These are phyloP conservation scores for Drosophila anomelani DNA, from an alignment of 2,888 invertebrate species.

Conservation along the genomic window DNA sequence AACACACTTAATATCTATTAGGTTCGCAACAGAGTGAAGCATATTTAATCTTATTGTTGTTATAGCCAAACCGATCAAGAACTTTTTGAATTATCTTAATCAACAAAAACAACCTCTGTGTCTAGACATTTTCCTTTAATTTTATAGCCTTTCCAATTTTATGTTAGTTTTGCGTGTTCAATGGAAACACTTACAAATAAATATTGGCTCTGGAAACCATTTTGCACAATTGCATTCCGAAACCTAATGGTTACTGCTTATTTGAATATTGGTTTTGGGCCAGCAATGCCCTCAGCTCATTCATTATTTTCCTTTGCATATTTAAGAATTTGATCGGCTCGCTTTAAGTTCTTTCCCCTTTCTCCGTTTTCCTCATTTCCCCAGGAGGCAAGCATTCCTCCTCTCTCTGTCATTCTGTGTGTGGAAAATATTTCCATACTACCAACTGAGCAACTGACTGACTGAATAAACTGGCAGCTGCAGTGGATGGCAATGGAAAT, in stretches of 20 bases:
- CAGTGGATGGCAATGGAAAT: constrained; percentile 20
- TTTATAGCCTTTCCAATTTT: neutral
- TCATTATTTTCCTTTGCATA: constrained; percentile 32
- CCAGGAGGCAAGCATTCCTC: constrained; percentile 17
- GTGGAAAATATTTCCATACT: constrained; percentile 29
- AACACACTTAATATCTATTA: no score
- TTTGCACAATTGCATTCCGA: constrained; percentile 12
- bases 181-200: constrained; percentile 3
- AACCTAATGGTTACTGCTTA: neutral
- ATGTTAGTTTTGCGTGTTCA: constrained; percentile 1
- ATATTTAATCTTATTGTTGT: neutral
- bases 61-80: neutral
- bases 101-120: neutral
- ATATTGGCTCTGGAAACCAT: neutral
- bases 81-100: neutral
- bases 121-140: neutral
- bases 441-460: constrained; percentile 19
- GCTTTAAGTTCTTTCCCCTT: constrained; percentile 1
- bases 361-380: constrained; percentile 2
- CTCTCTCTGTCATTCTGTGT: constrained; percentile 27
- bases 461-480: constrained; percentile 36
- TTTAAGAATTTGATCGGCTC: constrained; percentile 29
- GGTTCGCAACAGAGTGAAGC: no score
- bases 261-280: constrained; percentile 17
- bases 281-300: constrained; percentile 12